Conservation (phyloP, 2,113 vertebrate species). For the Ammospiza caudacuta region DNA sequence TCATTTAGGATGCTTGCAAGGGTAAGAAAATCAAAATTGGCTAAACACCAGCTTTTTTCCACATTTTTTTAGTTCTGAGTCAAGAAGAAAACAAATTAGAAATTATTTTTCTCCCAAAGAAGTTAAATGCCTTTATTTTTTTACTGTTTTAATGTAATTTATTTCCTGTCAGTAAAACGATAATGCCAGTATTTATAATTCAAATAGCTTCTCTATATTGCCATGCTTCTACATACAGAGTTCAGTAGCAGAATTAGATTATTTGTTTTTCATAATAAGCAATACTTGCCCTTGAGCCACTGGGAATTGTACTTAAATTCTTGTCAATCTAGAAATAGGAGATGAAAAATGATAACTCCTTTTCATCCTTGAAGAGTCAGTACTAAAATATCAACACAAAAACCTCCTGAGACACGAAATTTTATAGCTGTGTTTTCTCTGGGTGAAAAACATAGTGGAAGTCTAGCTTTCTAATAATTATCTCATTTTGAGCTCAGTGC, state of each 20-base stretch:
- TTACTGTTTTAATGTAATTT: fast-evolving
- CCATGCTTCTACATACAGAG: not conserved
- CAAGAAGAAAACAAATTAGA: not conserved
- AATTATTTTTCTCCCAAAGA: not conserved
- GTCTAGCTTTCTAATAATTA: not conserved
- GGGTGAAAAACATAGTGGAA: not conserved
- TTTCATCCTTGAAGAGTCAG: not conserved
- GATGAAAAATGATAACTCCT: not conserved
- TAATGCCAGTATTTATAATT: not conserved
- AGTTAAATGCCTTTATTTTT: not conserved
- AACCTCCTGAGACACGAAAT: not conserved
- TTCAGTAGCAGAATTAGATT: not conserved
- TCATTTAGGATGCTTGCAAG: not conserved
- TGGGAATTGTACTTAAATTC: not conserved
- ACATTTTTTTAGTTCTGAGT: not conserved
- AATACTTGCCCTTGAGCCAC: not conserved
- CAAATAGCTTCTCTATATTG: not conserved
- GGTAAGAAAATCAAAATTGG: not conserved
- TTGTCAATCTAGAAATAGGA: not conserved
- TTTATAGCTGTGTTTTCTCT: not conserved
- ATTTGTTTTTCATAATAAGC: not conserved
- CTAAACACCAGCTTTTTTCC: not conserved
- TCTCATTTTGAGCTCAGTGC: not conserved
- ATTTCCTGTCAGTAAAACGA: not conserved
- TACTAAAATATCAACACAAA: not conserved